phyloP scores from a whole-genome alignment of 2,797 vertebrate genomes.

The Lycodopsis pacificus region DNA sequence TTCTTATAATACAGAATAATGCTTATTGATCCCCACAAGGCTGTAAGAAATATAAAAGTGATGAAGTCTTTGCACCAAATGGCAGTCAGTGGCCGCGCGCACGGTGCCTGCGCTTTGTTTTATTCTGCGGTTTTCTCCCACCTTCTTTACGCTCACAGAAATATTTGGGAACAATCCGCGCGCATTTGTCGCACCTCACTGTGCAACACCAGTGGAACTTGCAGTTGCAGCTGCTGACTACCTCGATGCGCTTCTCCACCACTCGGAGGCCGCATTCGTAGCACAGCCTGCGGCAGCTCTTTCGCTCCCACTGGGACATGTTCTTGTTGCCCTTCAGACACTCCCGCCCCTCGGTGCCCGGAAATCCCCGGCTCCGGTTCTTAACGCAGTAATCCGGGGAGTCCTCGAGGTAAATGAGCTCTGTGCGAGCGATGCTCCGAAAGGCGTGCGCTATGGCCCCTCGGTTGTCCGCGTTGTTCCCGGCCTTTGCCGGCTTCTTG shows the following conservation, averaged over 20 bases:
- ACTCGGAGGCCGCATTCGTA: constrained; percentile 92
- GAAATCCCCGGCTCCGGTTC: constrained; percentile 90
- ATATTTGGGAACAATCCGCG: constrained; percentile 88
- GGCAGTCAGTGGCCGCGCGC: constrained; percentile 57
- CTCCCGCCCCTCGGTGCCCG: constrained; percentile 93
- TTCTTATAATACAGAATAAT: neutral
- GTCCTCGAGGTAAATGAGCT: constrained; percentile 94
- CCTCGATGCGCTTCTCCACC: constrained; percentile 86
- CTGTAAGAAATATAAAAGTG: constrained; percentile 5
- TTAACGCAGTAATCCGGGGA: constrained; percentile 94
- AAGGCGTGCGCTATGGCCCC: constrained; percentile 86
- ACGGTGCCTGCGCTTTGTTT: constrained; percentile 74
- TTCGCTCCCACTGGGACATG: constrained; percentile 86
- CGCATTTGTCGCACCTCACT: constrained; percentile 93
- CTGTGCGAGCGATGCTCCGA: constrained; percentile 83
- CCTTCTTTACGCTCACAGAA: constrained; percentile 85
- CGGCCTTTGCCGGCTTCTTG: constrained; percentile 87
- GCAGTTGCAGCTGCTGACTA: constrained; percentile 94
- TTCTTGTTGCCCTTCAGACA: constrained; percentile 88
- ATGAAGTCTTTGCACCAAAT: neutral
- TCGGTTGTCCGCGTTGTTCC: constrained; percentile 92
- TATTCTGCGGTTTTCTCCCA: constrained; percentile 70
- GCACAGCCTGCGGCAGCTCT: constrained; percentile 92
- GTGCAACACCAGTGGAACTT: constrained; percentile 98
- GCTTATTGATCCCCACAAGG: constrained; percentile 15